Evolutionary conservation across 2,113 vertebrate species (phyloP), one percentile per base, ranked within the genome.

Genomic region (Piaya cayana): DNA sequence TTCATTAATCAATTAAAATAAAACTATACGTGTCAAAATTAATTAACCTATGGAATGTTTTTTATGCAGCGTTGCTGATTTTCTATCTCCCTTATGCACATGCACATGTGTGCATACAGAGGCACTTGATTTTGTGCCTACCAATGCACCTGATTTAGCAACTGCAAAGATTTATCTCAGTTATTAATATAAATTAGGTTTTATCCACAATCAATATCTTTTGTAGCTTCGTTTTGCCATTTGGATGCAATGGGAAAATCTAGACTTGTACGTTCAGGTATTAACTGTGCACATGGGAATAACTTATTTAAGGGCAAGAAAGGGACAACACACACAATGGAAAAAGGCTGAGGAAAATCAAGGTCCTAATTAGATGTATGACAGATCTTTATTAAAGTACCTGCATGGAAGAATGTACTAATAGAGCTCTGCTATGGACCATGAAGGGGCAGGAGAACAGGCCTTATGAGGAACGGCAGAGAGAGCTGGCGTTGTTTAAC

Each of bases 21-120:
- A 83, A 95, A 37, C 64, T 81, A 70, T 75, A 49, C 21, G 18
- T 71, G 72, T 83, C 72, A 93, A 93, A 92, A 92, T 86, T 70
- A 88, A 90, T 94, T 88, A 93, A 92, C 37, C 20, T 77, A 86
- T 70, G 43, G 74, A 64, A 67, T 49, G 29, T 78, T 90, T 88
- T 34, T 70, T 90, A 67, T 83, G 80, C 43, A 36, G 18, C 49
- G 17, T 80, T 81, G 52, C 79, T 91, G 60, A 78, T 88, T 94
- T 88, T 82, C 64, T 79, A 20, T 80, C 64, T 81, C 32, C 2
- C 34, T n/a, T 5, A 52, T 67, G 14, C 12, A 11, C 11, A 27
- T 0, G 1, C 12, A 50, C 32, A 47, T 1, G 0, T 50, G 25
- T 0, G 1, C 37, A 12, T 60, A 77, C 39, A 67, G 36, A 83